Conservation (phyloP, 1,140 invertebrate genomes). For the Drosophila sp. region DNA sequence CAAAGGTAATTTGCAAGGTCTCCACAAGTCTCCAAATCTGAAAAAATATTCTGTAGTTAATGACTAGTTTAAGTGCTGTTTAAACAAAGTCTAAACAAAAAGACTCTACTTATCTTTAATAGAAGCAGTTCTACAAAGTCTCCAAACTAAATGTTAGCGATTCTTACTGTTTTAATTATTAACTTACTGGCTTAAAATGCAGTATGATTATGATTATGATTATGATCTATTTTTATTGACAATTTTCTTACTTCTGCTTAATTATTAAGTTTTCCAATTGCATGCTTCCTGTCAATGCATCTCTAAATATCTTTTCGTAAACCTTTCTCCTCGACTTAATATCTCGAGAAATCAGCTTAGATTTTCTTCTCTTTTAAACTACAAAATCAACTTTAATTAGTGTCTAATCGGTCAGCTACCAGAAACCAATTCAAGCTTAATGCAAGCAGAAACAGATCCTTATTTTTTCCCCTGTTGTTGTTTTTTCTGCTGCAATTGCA, state of each 20-base stretch:
- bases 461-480: neutral
- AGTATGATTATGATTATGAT: too few relatives aligned
- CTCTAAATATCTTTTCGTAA: neutral
- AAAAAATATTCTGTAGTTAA: too few relatives aligned
- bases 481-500: neutral
- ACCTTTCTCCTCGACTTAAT: neutral
- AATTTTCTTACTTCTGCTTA: neutral
- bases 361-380: neutral
- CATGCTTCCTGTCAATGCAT: neutral
- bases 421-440: conserved; percentile 50
- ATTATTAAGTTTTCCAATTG: neutral
- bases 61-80: too few relatives aligned
- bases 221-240: neutral
- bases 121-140: too few relatives aligned
- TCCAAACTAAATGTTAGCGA: too few relatives aligned
- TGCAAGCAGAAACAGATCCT: conserved; percentile 57
- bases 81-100: too few relatives aligned
- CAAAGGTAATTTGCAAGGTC: too few relatives aligned
- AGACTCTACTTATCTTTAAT: too few relatives aligned
- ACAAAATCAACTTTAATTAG: conserved; percentile 70
- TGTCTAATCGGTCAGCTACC: conserved; percentile 51
- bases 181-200: too few relatives aligned
- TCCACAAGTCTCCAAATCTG: too few relatives aligned
- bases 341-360: conserved; percentile 12
- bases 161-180: too few relatives aligned